phyloP scores from a whole-genome alignment of 2,888 invertebrate genomes.

The Siphlonurus alternatus region DNA sequence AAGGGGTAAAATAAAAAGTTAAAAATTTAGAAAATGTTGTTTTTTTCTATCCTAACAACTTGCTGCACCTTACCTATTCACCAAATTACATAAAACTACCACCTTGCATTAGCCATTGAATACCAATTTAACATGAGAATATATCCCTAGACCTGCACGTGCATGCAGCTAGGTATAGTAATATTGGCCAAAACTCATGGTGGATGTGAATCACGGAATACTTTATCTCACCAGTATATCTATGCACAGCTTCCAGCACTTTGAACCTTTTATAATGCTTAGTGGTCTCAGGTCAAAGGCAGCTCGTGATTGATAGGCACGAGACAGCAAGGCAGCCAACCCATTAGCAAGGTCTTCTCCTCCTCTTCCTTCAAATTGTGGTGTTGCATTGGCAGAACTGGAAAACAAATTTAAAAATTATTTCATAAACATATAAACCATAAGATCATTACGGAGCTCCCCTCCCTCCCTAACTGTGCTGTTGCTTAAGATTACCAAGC shows the following conservation, averaged over 20 bases:
- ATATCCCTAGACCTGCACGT: background rate
- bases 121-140: too few relatives aligned
- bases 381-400: constrained; percentile 93
- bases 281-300: constrained; percentile 63
- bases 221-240: constrained; percentile 60
- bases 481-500: too few relatives aligned
- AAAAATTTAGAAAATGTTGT: too few relatives aligned
- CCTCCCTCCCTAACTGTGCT: too few relatives aligned
- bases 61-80: too few relatives aligned
- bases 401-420: constrained; percentile 17
- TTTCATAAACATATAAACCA: background rate
- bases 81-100: too few relatives aligned
- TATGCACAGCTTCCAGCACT: constrained; percentile 89
- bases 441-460: background rate
- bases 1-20: too few relatives aligned
- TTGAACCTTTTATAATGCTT: constrained; percentile 66
- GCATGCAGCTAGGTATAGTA: background rate
- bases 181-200: background rate
- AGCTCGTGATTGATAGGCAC: constrained; percentile 60
- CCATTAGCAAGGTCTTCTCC: constrained; percentile 80
- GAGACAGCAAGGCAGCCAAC: constrained; percentile 58
- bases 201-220: background rate
- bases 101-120: too few relatives aligned
- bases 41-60: too few relatives aligned
- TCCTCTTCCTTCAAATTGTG: constrained; percentile 91